Evolutionary conservation across 64 coral and sea anemone species (phyloP), one percentile per base, ranked within the genome.

Genomic region (Dendronephthya gigantea): DNA sequence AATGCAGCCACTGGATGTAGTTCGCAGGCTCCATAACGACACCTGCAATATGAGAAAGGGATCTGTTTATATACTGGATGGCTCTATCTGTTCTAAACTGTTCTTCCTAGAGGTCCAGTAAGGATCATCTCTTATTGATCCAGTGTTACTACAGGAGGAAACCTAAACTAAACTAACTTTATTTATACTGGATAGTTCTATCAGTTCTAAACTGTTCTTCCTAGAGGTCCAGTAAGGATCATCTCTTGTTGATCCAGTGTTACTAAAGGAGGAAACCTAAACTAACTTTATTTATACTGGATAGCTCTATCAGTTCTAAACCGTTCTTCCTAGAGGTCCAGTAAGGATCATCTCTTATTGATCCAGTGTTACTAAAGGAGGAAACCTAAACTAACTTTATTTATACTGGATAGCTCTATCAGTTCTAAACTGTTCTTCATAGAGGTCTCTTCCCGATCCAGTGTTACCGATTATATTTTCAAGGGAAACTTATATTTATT

Each of bases 1-100:
- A 89, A 93, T 2, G 95, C 83, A 38, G 95, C 91, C 28, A 98
- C 72, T 22, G 95, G 82, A 76, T 98, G 92, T 1, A 98, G 68
- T 48, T 98, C 95, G 65, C 83, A 91, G 10, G 95, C 95, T 82
- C 95, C 95, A 41, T 98, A 98, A n/a, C 95, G 92, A 92, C 95
- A 98, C 86, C 95, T 98, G 62, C 65, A 82, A 84, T 40, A 81
- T 48, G 0, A 85, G 39, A 39, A 16, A 15, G 35, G 28, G 0
- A 39, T 13, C 23, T 51, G 23, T 38, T 30, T 43, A 2, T 35
- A 49, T 85, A n/a, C 41, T 45, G 4, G 41, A 45, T 45, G 11
- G 41, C 41, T 45, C 41, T 45, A 45, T 45, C 41, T 6, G 41
- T 45, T 45, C 41, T 45, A 45, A 45, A 45, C 41, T 45, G 41